Conservation (phyloP, 2,888 invertebrate species). For the Mystacides longicornis region DNA sequence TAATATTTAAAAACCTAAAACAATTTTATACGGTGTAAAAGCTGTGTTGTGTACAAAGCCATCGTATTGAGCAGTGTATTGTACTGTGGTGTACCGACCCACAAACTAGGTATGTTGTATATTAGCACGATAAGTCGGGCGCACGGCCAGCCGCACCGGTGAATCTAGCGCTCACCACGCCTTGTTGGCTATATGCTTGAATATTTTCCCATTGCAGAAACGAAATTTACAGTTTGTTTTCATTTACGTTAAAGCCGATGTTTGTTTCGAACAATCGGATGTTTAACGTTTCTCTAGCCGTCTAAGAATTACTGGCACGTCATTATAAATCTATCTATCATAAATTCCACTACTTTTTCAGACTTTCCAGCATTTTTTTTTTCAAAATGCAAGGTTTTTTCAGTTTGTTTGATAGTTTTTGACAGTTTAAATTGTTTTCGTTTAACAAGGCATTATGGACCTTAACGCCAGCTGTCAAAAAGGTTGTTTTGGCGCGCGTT, state of each 20-base stretch:
- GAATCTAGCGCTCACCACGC: slow-evolving; percentile 42
- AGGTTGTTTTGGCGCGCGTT: slow-evolving; percentile 27
- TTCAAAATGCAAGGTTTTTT: too few species aligned
- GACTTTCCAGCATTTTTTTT: too few species aligned
- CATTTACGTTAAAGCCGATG: neutral
- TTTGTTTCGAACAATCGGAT: too few species aligned
- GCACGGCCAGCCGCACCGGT: slow-evolving; percentile 44
- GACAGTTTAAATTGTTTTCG: slow-evolving; percentile 48
- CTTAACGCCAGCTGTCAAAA: slow-evolving; percentile 34
- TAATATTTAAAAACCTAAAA: neutral
- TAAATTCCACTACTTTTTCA: too few species aligned
- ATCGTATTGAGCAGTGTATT: slow-evolving; percentile 3
- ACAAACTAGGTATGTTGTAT: slow-evolving; percentile 44
- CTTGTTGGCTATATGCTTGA: slow-evolving; percentile 19
- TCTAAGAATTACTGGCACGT: too few species aligned
- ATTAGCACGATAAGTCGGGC: slow-evolving; percentile 51
- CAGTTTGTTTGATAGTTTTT: slow-evolving; percentile 36
- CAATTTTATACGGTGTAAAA: neutral
- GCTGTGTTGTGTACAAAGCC: slow-evolving; percentile 13
- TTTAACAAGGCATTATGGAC: slow-evolving; percentile 36
- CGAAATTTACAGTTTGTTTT: neutral
- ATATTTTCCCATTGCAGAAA: neutral
- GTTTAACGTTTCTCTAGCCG: too few species aligned
- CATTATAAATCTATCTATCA: too few species aligned
- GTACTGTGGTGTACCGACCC: slow-evolving; percentile 14